phyloP scores from a whole-genome alignment of 2,113 vertebrate genomes.

The Scopus umbretta region DNA sequence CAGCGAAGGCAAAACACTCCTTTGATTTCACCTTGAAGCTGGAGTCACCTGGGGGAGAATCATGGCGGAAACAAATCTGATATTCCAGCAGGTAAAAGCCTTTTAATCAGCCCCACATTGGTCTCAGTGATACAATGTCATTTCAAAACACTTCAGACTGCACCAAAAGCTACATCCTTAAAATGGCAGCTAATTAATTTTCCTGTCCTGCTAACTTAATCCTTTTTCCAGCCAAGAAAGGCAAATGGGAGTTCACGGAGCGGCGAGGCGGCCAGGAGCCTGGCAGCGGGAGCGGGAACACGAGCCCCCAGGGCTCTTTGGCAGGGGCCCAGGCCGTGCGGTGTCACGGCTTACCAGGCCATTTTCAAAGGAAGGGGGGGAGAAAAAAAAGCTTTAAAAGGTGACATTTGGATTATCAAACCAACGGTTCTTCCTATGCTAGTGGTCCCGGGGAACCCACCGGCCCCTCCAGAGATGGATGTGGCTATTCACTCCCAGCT shows the following conservation, averaged over 20 bases:
- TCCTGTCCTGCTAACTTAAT: constrained; percentile 40
- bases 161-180: constrained; percentile 1
- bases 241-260: constrained; percentile 2
- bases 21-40: constrained; percentile 7
- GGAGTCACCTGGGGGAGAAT: not conserved
- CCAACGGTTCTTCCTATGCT: not conserved
- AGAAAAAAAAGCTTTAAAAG: not conserved
- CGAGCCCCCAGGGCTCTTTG: not conserved
- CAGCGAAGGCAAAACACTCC: not conserved
- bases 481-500: not conserved
- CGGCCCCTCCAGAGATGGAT: rapidly evolving
- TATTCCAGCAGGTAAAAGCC: not conserved
- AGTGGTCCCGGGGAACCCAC: not conserved
- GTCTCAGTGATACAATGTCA: not conserved
- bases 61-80: not conserved
- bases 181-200: constrained; percentile 53
- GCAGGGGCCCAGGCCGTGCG: not conserved
- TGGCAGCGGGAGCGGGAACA: not conserved
- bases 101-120: not conserved
- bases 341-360: not conserved
- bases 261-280: not conserved
- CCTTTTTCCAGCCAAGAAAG: constrained; percentile 40
- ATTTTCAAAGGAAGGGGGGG: not conserved
- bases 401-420: not conserved
- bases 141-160: not conserved